Evolutionary conservation across 92 coral and sea anemone genomes (phyloP).

Genomic region (Umimayanthus kanabou): DNA sequence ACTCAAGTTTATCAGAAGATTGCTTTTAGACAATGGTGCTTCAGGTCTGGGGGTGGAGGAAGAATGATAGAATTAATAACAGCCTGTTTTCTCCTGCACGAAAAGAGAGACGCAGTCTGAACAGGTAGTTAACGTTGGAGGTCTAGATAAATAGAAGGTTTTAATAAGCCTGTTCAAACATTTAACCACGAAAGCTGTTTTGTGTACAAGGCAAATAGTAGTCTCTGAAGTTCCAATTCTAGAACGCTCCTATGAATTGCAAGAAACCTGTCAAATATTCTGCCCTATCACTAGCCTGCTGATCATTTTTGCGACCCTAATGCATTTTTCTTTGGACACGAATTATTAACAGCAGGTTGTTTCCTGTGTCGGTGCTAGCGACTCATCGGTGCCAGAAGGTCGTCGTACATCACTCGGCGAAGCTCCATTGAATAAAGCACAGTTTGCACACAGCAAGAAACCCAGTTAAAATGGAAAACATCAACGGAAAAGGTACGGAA

Average conservation of each 20-base stretch:
- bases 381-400: constrained; percentile 4
- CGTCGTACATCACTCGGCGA: background rate
- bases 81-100: constrained; percentile 9
- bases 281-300: background rate
- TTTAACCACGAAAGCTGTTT: background rate
- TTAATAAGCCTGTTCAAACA: background rate
- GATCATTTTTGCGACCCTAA: constrained; percentile 1
- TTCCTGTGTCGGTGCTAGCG: background rate
- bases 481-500: constrained; percentile 22
- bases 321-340: constrained; percentile 21
- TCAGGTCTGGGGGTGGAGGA: constrained; percentile 22
- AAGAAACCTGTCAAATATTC: background rate
- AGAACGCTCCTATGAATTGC: background rate
- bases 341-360: constrained; percentile 30
- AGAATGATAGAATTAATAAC: background rate
- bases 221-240: background rate
- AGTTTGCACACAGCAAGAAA: constrained; percentile 6
- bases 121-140: constrained; percentile 12
- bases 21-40: constrained; percentile 23
- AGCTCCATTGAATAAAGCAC: background rate
- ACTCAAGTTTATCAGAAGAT: constrained; percentile 42
- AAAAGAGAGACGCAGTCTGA: background rate
- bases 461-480: constrained; percentile 21
- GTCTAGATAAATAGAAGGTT: constrained; percentile 14
- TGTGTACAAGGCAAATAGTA: background rate